These are phyloP conservation scores for Protula sp. DNA, from an alignment of 2,888 invertebrate species.

Conservation along the genomic window DNA sequence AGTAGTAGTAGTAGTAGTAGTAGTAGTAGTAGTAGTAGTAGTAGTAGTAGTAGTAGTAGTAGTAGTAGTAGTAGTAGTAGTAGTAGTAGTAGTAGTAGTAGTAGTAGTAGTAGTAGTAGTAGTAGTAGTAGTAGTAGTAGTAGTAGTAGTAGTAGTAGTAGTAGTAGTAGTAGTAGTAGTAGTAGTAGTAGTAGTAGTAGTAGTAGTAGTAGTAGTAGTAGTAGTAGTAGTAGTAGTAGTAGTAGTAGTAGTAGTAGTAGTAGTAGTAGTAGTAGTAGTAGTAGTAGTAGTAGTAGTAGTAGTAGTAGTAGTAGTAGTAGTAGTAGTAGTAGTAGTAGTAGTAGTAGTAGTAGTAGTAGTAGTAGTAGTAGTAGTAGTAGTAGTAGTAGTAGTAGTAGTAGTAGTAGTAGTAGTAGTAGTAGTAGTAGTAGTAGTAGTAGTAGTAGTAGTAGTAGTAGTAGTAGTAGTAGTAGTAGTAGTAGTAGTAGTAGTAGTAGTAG, in stretches of 20 bases:
- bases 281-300: conserved; percentile 4
- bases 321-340: conserved; percentile 8
- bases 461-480: conserved; percentile 15
- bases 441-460: conserved; percentile 16
- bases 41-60: conserved; percentile 15
- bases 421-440: conserved; percentile 16
- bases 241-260: neutral
- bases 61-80: conserved; percentile 12
- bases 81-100: conserved; percentile 15
- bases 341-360: conserved; percentile 6
- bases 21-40: conserved; percentile 18
- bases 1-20: conserved; percentile 19
- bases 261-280: conserved; percentile 2
- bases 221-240: conserved; percentile 6
- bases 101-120: conserved; percentile 14
- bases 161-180: conserved; percentile 16
- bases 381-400: conserved; percentile 3
- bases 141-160: conserved; percentile 16
- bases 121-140: conserved; percentile 15
- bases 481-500: conserved; percentile 16
- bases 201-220: conserved; percentile 15
- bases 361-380: conserved; percentile 6
- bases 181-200: conserved; percentile 15
- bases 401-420: conserved; percentile 7
- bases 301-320: conserved; percentile 4